A percentile compares a stretch with the other conserved stretches of the same genome.
These are phyloP conservation scores for Ceratotherium simum DNA, from an alignment of 2,113 vertebrate genomes.

Conservation along the genomic window DNA sequence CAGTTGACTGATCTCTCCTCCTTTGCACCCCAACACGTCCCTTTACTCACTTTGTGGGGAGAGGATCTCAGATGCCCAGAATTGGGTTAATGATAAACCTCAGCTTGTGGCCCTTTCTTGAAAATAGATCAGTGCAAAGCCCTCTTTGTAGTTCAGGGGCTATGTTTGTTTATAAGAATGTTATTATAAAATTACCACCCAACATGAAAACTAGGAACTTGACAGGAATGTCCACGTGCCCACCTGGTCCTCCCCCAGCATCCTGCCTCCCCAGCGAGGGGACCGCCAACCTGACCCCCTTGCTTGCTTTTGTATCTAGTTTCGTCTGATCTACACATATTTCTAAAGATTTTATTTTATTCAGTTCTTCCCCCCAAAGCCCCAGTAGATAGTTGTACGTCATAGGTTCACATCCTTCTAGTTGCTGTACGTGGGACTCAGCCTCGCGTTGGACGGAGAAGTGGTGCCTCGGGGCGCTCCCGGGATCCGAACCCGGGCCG, in stretches of 20 bases:
- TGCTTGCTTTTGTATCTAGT: not conserved
- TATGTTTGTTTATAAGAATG: not conserved
- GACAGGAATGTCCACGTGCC: not conserved
- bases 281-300: not conserved
- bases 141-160: not conserved
- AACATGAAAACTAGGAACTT: not conserved
- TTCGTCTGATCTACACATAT: not conserved
- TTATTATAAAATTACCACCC: not conserved
- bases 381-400: too few species aligned
- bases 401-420: too few species aligned
- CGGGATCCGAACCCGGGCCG: too few species aligned
- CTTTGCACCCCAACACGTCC: not conserved
- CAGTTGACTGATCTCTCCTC: not conserved
- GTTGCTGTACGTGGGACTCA: too few species aligned
- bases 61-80: not conserved
- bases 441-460: too few species aligned
- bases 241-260: not conserved
- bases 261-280: not conserved
- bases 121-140: not conserved
- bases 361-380: too few species aligned
- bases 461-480: too few species aligned
- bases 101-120: not conserved
- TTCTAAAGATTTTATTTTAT: too few species aligned
- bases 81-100: not conserved
- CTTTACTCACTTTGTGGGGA: not conserved